These are phyloP conservation scores for Acrossocheilus wenchowensis DNA, from an alignment of 2,797 vertebrate genomes.

Conservation along the genomic window DNA sequence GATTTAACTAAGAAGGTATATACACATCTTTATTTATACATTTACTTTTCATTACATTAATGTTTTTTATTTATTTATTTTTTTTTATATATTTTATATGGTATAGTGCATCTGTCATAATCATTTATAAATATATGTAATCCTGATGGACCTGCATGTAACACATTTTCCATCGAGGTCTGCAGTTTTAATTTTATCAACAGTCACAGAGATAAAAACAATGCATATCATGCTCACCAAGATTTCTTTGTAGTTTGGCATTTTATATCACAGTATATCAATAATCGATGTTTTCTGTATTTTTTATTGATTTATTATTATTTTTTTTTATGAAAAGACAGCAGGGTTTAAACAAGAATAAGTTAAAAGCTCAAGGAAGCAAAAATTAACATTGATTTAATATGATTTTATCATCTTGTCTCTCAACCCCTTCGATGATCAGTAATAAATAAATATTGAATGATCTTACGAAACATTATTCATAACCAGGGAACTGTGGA, in stretches of 20 bases:
- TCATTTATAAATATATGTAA: slow-evolving; percentile 24
- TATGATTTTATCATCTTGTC: background rate
- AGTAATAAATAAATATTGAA: slow-evolving; percentile 46
- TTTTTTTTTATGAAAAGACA: background rate
- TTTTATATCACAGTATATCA: background rate
- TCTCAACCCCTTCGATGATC: slow-evolving; percentile 33
- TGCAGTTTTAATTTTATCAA: slow-evolving; percentile 68
- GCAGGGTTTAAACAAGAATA: background rate
- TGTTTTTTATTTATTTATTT: no score
- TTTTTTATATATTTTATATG: no score
- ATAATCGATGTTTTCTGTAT: background rate
- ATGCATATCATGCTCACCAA: background rate
- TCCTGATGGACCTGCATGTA: slow-evolving; percentile 34
- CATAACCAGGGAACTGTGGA: slow-evolving; percentile 43
- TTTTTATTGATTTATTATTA: background rate
- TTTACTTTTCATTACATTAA: background rate
- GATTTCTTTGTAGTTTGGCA: background rate
- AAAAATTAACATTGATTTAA: background rate
- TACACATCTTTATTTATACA: background rate
- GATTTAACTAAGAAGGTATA: background rate
- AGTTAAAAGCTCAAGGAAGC: background rate
- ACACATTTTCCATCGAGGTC: slow-evolving; percentile 48
- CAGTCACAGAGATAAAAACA: slow-evolving; percentile 38
- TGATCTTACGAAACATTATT: slow-evolving; percentile 27
- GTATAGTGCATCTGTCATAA: slow-evolving; percentile 18